These are phyloP conservation scores for Pammene fasciana DNA, from an alignment of 2,888 invertebrate species.

Conservation along the genomic window DNA sequence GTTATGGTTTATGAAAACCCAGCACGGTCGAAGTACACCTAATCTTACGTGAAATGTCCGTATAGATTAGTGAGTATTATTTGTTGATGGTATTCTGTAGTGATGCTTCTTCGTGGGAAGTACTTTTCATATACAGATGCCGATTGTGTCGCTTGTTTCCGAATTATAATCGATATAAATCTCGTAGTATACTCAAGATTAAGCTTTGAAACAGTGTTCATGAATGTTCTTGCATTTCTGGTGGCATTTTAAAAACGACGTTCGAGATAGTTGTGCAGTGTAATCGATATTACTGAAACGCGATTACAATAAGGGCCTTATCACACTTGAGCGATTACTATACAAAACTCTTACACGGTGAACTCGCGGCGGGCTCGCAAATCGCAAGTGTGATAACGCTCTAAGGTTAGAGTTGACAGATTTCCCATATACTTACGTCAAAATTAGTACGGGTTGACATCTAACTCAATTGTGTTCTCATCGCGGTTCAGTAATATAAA, in stretches of 20 bases:
- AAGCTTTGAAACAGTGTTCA: not conserved
- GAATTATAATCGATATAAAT: constrained; percentile 5
- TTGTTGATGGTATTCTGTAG: constrained; percentile 20
- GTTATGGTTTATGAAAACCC: not conserved
- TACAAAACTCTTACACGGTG: too few relatives aligned
- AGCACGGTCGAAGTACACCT: not conserved
- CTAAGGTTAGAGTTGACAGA: too few relatives aligned
- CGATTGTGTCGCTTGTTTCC: not conserved
- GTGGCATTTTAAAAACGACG: constrained; percentile 25
- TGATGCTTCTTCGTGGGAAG: constrained; percentile 26
- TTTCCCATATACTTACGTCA: too few relatives aligned
- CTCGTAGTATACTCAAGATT: not conserved
- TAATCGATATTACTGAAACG: too few relatives aligned
- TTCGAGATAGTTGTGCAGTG: not conserved
- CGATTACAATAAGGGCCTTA: too few relatives aligned
- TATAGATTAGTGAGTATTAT: not conserved
- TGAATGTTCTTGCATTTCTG: constrained; percentile 24
- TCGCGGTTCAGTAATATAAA: too few relatives aligned
- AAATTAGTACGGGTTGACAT: too few relatives aligned
- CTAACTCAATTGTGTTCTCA: too few relatives aligned
- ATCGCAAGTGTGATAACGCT: too few relatives aligned
- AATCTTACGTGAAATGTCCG: constrained; percentile 2
- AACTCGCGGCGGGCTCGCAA: too few relatives aligned
- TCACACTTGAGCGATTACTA: too few relatives aligned
- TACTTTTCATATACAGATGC: constrained; percentile 20